Percentiles rank a stretch among this genome's conserved stretches.
Evolutionary conservation across 2,113 vertebrate genomes (phyloP).

Genomic region (Lycocorax pyrrhopterus): DNA sequence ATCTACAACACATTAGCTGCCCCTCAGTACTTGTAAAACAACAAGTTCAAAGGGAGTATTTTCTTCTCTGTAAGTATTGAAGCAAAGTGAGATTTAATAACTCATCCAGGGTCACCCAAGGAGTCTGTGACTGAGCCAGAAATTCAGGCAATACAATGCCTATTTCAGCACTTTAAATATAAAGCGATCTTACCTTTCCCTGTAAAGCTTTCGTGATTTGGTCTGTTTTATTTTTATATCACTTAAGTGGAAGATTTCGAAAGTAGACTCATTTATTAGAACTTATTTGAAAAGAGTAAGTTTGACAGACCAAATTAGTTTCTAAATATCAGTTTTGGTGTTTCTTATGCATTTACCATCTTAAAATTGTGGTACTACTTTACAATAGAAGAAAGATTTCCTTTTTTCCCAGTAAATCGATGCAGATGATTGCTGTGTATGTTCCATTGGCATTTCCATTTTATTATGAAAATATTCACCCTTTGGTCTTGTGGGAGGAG

Average conservation of each 20-base stretch:
- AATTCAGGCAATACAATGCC: not conserved
- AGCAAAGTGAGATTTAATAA: not conserved
- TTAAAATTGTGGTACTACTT: not conserved
- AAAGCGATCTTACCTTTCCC: not conserved
- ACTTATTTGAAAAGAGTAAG: not conserved
- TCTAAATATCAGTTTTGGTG: not conserved
- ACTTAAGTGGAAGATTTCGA: not conserved
- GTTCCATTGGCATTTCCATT: conserved; percentile 11
- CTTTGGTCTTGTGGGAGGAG: not conserved
- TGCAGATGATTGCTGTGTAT: conserved; percentile 6
- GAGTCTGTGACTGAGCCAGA: not conserved
- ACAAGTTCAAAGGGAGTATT: not conserved
- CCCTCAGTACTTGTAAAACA: not conserved
- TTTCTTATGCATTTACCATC: not conserved
- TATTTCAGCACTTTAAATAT: not conserved
- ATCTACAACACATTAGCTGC: not conserved
- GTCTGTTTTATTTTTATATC: not conserved
- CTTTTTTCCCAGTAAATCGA: conserved; percentile 29
- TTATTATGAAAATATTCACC: conserved; percentile 34
- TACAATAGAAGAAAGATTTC: conserved; percentile 2
- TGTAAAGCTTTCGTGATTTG: not conserved
- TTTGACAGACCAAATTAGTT: not conserved
- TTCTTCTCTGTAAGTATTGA: not conserved
- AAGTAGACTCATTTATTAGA: not conserved
- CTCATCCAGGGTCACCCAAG: not conserved